Percentiles rank a stretch among this genome's conserved stretches.
Conservation (phyloP, 2,888 invertebrate genomes). For the Octodonta nipae region DNA sequence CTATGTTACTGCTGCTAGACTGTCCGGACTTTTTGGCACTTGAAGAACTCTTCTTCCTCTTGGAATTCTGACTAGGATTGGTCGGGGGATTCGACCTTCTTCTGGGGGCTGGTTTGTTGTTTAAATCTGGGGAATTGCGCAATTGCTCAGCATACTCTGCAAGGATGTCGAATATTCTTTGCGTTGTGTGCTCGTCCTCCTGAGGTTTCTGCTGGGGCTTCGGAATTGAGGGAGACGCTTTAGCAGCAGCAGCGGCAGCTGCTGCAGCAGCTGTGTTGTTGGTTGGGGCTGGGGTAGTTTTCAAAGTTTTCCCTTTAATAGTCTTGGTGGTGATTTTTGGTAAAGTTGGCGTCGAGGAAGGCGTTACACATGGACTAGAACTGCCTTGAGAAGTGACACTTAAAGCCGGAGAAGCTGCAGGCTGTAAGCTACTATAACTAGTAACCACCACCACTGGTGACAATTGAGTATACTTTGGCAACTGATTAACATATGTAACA, state of each 20-base stretch:
- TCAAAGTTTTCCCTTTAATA: conserved; percentile 43
- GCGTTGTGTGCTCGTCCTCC: conserved; percentile 70
- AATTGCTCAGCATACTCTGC: conserved; percentile 70
- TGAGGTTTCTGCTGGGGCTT: conserved; percentile 60
- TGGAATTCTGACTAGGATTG: conserved; percentile 55
- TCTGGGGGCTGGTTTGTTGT: conserved; percentile 68
- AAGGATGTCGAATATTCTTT: conserved; percentile 63
- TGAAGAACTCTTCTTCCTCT: conserved; percentile 52
- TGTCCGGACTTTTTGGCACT: conserved; percentile 42
- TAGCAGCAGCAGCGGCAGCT: conserved; percentile 41
- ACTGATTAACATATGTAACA: conserved; percentile 41
- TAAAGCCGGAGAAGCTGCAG: conserved; percentile 42
- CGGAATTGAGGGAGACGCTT: conserved; percentile 52
- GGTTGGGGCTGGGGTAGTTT: conserved; percentile 42
- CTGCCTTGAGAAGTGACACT: conserved; percentile 46
- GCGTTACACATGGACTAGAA: conserved; percentile 44
- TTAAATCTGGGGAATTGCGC: conserved; percentile 63
- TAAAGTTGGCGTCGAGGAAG: conserved; percentile 37
- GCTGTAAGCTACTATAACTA: conserved; percentile 38
- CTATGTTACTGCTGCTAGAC: conserved; percentile 26
- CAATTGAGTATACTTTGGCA: conserved; percentile 35
- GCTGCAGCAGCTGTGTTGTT: conserved; percentile 41
- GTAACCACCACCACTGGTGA: conserved; percentile 44
- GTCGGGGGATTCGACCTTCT: conserved; percentile 61
- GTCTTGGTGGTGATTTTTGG: conserved; percentile 25